Percentiles rank a stretch among this genome's conserved stretches.
Evolutionary conservation across 2,113 vertebrate species (phyloP).

Genomic region (Hippolais icterina): DNA sequence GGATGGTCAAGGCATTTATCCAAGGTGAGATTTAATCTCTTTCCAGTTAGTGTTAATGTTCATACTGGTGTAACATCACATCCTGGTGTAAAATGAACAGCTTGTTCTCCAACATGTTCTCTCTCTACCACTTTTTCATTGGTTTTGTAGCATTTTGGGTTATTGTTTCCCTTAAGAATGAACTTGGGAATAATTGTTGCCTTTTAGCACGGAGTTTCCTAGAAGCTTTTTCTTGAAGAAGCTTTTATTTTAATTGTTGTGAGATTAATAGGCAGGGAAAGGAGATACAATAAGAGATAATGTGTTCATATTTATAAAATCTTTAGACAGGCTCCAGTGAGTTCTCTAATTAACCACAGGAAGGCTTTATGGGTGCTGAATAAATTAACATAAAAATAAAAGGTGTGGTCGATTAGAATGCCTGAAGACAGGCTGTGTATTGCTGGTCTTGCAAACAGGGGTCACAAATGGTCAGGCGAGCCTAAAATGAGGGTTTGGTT

Average conservation of each 20-base stretch:
- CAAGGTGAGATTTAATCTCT: neutral
- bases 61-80: neutral
- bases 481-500: neutral
- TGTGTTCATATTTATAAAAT: slow-evolving; percentile 8
- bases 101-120: neutral
- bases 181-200: slow-evolving; percentile 2
- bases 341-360: slow-evolving; percentile 20
- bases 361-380: neutral
- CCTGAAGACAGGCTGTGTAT: neutral
- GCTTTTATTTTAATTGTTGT: slow-evolving; percentile 24
- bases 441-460: neutral
- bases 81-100: neutral
- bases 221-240: neutral
- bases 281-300: slow-evolving; percentile 28
- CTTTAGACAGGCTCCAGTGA: slow-evolving; percentile 19
- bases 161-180: neutral
- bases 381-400: neutral
- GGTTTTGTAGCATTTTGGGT: neutral
- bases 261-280: slow-evolving; percentile 10
- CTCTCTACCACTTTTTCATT: neutral
- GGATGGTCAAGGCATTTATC: neutral
- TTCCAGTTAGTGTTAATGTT: neutral
- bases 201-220: neutral
- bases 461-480: neutral
- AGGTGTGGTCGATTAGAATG: neutral